Base-by-base conservation (phyloP, 2,888 invertebrate genomes). In the Theretra japonica region DNA sequence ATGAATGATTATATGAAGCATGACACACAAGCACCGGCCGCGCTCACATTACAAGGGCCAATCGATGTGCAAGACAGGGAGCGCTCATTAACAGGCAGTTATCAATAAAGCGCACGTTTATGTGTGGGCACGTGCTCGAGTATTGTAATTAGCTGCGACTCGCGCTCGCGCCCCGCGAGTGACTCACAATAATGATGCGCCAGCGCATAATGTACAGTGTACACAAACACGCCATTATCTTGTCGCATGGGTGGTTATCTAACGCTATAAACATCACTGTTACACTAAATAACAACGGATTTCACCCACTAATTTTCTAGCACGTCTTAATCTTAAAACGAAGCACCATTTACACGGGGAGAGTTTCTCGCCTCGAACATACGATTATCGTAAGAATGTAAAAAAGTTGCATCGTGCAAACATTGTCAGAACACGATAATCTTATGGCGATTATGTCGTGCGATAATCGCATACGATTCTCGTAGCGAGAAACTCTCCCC, bases 111-210 rank as follows among this genome's bases (percentile, higher is more conserved):
- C 77, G 79, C 81, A 80, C 76, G 78, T 78, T 82, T 84, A 86
- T 85, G 88, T 85, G 86, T 83, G 80, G 88, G 82, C 90, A 89
- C 90, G 90, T 90, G 86, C 79, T 80, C 76, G 72, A 78, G 82
- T 80, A 83, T 82, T 82, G 86, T 86, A 87, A 86, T 88, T 88
- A 86, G 82, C 79, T 65, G 48, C 48, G 15, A 60, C 30, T 60
- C 30, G 30, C 59, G 25, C 58, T 19, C 60, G 33, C n/a, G 15
- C 21, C 11, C 77, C 76, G 77, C 77, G 81, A 78, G 79, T 89
- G 90, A 89, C 82, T 89, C 89, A 89, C 79, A 79, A 68, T 75
- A 75, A 74, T 77, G 84, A 86, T 84, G 87, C 86, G 85, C 83
- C 78, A 73, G 80, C 80, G 83, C 82, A 80, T 83, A 72, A 58